Evolutionary conservation across 2,888 invertebrate genomes (phyloP), one percentile per base, ranked within the genome.

Genomic region (Pollenia griseotomentosa): DNA sequence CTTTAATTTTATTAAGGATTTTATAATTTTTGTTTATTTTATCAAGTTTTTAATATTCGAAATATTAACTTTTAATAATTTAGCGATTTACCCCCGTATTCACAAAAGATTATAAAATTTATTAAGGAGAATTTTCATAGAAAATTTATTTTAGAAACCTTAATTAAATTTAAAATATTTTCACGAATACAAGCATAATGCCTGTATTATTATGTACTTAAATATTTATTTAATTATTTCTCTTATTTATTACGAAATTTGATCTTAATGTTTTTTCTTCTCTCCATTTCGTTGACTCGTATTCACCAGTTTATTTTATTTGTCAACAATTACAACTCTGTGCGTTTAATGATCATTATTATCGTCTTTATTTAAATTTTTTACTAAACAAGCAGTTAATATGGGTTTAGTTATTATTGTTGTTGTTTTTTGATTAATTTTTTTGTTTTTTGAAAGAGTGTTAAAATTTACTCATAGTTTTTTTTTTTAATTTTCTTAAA

Each of bases 261-360:
- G 3, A 23, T n/a, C n/a, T 11, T 2, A 44, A 57, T 73, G 33
- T 59, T 44, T 42, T 14, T n/a, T 73, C 23, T 14, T 44, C 12
- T 3, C 14, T 44, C 53, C 65, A n/a, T 48, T 51, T 16, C 16
- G 42, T 14, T 75, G 33, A 33, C 12, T 23, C 16, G 44, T 57
- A 8, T 68, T 51, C 14, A 4, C 40, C 23, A 40, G 5, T 12
- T 71, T 33, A 55, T 71, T 63, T 63, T 19, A 33, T 14, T n/a
- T 73, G 63, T 73, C 71, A 63, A 81, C 44, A 80, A 63, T 14
- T 73, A 65, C 80, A 81, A 63, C 63, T 73, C 63, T 81, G 73
- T 33, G 9, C 12, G 44, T 53, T 65, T 19, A 12, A 9, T 11
- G 10, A 55, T 16, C 16, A 63, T 65, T 53, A 71, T 63, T 79